phyloP scores from a whole-genome alignment of 2,797 vertebrate genomes.

The Poecilia gillii region DNA sequence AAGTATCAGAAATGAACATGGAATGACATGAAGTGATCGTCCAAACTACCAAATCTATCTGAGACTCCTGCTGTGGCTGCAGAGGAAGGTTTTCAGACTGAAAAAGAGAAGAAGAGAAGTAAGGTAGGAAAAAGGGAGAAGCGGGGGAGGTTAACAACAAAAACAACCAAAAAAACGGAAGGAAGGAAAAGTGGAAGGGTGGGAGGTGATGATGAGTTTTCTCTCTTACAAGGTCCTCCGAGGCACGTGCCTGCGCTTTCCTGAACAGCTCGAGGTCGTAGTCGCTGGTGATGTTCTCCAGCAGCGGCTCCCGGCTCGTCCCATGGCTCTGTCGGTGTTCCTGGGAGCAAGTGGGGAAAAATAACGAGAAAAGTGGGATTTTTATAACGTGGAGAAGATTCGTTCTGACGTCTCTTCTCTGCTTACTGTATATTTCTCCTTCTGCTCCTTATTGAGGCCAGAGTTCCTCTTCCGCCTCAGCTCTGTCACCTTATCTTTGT shows the following conservation, averaged over 20 bases:
- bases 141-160: neutral
- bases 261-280: slow-evolving; percentile 98
- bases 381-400: fast-evolving
- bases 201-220: slow-evolving; percentile 75
- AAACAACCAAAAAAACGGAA: neutral
- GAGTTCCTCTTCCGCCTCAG: slow-evolving; percentile 96
- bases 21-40: slow-evolving; percentile 41
- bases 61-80: slow-evolving; percentile 64
- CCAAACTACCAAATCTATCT: slow-evolving; percentile 68
- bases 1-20: slow-evolving; percentile 7
- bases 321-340: slow-evolving; percentile 91
- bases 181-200: slow-evolving; percentile 29
- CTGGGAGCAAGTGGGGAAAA: slow-evolving; percentile 61
- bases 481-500: slow-evolving; percentile 97
- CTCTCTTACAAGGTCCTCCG: slow-evolving; percentile 95
- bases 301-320: slow-evolving; percentile 88
- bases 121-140: slow-evolving; percentile 25
- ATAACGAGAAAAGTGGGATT: neutral
- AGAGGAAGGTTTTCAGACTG: slow-evolving; percentile 59
- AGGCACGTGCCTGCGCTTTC: slow-evolving; percentile 95
- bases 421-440: slow-evolving; percentile 91
- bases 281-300: slow-evolving; percentile 97
- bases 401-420: neutral
- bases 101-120: slow-evolving; percentile 66
- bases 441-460: slow-evolving; percentile 91